phyloP scores from a whole-genome alignment of 2,113 vertebrate species.

The Naja naja region DNA sequence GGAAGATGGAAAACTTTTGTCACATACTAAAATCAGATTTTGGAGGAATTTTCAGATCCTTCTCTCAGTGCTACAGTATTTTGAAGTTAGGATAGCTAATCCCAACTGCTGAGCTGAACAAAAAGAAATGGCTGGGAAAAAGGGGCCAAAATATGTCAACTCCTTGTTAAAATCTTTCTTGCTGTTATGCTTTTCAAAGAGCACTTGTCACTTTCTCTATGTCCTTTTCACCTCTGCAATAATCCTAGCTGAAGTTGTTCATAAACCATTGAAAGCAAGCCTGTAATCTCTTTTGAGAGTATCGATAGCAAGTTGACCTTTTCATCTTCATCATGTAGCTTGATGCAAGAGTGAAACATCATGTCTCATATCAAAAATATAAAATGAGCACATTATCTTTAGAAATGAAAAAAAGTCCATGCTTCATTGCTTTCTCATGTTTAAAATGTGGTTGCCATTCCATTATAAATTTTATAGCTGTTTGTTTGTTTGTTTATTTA shows the following conservation, averaged over 20 bases:
- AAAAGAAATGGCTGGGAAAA: neutral
- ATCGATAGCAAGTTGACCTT: neutral
- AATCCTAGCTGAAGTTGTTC: neutral
- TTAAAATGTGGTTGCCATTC: neutral
- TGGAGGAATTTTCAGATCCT: neutral
- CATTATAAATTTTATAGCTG: neutral
- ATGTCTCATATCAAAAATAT: neutral
- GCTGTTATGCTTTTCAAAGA: neutral
- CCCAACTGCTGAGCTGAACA: neutral
- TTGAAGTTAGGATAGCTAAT: neutral
- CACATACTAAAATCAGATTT: neutral
- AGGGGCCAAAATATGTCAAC: neutral
- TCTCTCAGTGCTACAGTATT: neutral
- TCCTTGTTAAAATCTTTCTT: neutral
- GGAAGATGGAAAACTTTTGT: neutral
- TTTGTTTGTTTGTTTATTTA: too few relatives aligned
- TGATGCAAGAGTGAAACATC: neutral
- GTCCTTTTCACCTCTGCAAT: neutral
- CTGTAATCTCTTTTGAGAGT: neutral
- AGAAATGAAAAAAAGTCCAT: neutral
- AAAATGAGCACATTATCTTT: neutral
- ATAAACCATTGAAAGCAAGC: neutral
- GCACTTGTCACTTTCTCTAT: neutral
- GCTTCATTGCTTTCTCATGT: neutral
- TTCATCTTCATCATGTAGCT: neutral